Conservation (phyloP, 2,888 invertebrate genomes). For the Hedychridium roseum region DNA sequence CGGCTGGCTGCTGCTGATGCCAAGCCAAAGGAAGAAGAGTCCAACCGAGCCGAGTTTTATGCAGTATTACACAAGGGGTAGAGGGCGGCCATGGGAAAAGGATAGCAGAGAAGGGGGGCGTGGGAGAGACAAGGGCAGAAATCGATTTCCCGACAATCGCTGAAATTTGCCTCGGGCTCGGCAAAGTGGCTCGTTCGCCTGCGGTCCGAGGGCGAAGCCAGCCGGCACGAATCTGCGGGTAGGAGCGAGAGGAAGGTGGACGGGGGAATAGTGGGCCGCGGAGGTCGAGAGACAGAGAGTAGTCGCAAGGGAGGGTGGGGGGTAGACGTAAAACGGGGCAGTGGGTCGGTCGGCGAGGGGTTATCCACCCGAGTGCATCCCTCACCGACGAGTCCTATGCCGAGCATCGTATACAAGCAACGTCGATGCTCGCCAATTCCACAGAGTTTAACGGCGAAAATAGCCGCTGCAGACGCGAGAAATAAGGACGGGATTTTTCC, state of each 20-base stretch:
- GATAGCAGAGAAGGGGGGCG: conserved; percentile 6
- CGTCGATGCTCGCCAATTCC: too few relatives aligned
- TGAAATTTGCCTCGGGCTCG: conserved; percentile 42
- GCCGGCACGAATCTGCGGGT: conserved; percentile 2
- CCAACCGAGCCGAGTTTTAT: too few relatives aligned
- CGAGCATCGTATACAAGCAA: too few relatives aligned
- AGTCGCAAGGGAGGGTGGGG: conserved; percentile 6
- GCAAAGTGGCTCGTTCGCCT: conserved; percentile 35
- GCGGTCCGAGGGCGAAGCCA: conserved; percentile 5
- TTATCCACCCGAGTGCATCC: conserved; percentile 22
- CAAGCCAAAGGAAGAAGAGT: too few relatives aligned
- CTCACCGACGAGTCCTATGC: too few relatives aligned
- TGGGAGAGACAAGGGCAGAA: conserved; percentile 29
- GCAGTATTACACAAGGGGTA: too few relatives aligned
- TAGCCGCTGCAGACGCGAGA: too few relatives aligned
- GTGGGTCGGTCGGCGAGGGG: conserved; percentile 23
- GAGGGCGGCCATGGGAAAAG: too few relatives aligned
- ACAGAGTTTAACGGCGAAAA: too few relatives aligned
- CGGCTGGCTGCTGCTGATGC: too few relatives aligned
- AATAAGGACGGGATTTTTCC: too few relatives aligned
- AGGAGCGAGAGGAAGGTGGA: conserved; percentile 12
- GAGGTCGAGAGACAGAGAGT: conserved; percentile 1
- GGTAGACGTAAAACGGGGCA: conserved; percentile 23
- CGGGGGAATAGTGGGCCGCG: not conserved
- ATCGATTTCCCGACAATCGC: conserved; percentile 47